These are phyloP conservation scores for Phylloscopus trochiloides DNA, from an alignment of 2,113 vertebrate species.

Conservation along the genomic window DNA sequence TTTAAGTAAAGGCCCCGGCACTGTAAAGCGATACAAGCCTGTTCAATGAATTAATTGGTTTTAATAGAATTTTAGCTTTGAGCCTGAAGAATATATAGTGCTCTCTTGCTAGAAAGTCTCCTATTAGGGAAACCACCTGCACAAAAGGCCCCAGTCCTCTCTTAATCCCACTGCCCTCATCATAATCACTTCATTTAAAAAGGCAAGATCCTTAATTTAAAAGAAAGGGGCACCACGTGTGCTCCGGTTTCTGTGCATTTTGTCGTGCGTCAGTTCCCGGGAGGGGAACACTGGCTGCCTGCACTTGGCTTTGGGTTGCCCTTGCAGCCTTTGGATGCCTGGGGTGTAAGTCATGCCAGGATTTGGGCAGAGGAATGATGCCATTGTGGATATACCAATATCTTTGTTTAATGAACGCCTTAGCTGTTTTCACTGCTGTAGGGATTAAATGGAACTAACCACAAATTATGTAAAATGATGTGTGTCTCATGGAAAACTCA, in stretches of 20 bases:
- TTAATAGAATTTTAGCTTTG: conserved; percentile 74
- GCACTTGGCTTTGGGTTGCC: background rate
- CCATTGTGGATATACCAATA: background rate
- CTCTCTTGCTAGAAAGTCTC: conserved; percentile 32
- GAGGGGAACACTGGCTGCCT: background rate
- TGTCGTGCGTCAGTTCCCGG: background rate
- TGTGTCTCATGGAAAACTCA: background rate
- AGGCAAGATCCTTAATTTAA: conserved; percentile 19
- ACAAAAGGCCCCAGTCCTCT: conserved; percentile 15
- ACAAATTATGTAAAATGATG: background rate
- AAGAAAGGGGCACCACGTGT: background rate
- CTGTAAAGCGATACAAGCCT: conserved; percentile 79
- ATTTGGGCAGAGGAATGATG: background rate
- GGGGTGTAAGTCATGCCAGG: background rate
- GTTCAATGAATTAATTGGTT: conserved; percentile 73
- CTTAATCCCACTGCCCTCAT: conserved; percentile 30
- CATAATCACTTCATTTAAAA: conserved; percentile 27
- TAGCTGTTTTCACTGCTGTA: background rate
- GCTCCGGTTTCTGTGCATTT: background rate
- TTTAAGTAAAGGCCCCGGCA: conserved; percentile 84
- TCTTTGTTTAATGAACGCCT: background rate
- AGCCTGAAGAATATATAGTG: conserved; percentile 39
- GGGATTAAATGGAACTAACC: background rate
- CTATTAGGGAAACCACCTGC: conserved; percentile 32
- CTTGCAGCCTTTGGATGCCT: background rate